Base-by-base conservation (phyloP, 2,888 invertebrate species). In the Pseudococcus longispinus region DNA sequence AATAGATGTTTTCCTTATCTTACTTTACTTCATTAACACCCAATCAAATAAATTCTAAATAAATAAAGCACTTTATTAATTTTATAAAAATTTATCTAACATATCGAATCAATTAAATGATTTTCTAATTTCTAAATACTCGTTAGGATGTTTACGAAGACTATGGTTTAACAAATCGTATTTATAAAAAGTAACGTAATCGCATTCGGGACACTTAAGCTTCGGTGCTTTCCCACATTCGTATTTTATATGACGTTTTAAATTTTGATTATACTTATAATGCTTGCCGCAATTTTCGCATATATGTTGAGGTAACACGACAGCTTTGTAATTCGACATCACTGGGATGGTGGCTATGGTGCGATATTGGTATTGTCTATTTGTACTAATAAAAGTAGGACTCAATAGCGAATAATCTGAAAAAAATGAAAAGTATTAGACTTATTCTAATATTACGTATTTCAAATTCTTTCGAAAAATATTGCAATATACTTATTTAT, bases 211-310 rank as follows among this genome's bases (percentile, higher is more conserved):
- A 87, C 91, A 91, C 87, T 90, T 89, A 88, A 90, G 90, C 37
- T 90, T 89, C 5, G 91, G 91, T 86, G 90, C 87, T 1, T 90
- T 89, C 44, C 91, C 91, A 88, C 91, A 91, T 88, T 91, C 91
- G 89, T 91, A 90, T 89, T 90, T 90, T 87, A 90, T 90, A 89
- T 91, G 91, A 23, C 85, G 84, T 26, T 85, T 77, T 83, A 89
- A 83, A 88, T 88, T 88, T 26, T 87, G 85, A 42, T 84, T 87
- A 46, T 90, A 90, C 74, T 88, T 89, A 87, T 89, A 90, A 42
- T 87, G 88, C 83, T 89, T 89, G 32, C 89, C 89, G 87, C 89
- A 89, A 51, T 89, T 86, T 29, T 44, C 44, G 51, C 86, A 86
- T 9, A 46, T 55, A 46, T 86, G 86, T 80, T 86, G 77, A 42